Base-by-base conservation (phyloP, 2,888 invertebrate species). In the Aproaerema taeniolella region DNA sequence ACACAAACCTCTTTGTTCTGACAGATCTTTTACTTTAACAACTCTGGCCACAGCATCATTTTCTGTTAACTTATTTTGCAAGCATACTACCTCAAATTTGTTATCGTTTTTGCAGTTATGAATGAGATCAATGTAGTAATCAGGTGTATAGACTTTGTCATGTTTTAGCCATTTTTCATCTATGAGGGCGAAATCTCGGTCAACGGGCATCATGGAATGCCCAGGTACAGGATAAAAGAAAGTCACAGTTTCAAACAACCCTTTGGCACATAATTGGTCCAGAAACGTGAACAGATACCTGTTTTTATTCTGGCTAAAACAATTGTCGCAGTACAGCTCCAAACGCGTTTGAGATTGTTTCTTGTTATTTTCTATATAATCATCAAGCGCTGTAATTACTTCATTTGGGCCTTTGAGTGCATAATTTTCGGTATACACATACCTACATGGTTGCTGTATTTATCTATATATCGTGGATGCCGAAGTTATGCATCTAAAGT, bases 161-260 rank as follows among this genome's bases (percentile, higher is more conserved):
- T 35, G n/a, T 25, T 26, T 35, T 12, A 35, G 11, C n/a, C 7
- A 16, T 31, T 47, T 37, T 33, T 44, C 47, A 37, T 52, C 47
- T 11, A 47, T 46, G 1, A 43, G 30, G 7, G 47, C 33, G 82
- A 47, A 45, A 32, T 51, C 47, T 11, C 52, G 20, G 42, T 53
- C 51, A 1, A 54, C 41, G 1, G 54, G 52, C 53, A 55, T 55
- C 56, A 55, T 53, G 0, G 50, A 51, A 35, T 53, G 55, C 5
- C 52, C 54, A 25, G 53, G 51, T 9, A 54, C 30, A 0, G 49
- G 50, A 17, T 50, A 56, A n/a, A 13, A 42, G 4, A 56, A 31
- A 15, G 44, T 31, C 25, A 46, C 41, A 25, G 12, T 46, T 35
- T 47, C 30, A 41, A 53, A 53, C 5, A 38, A 12, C 8, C 39